Percentiles rank a stretch among this genome's conserved stretches.
These are phyloP conservation scores for Channa striata DNA, from an alignment of 2,797 vertebrate genomes.

Conservation along the genomic window DNA sequence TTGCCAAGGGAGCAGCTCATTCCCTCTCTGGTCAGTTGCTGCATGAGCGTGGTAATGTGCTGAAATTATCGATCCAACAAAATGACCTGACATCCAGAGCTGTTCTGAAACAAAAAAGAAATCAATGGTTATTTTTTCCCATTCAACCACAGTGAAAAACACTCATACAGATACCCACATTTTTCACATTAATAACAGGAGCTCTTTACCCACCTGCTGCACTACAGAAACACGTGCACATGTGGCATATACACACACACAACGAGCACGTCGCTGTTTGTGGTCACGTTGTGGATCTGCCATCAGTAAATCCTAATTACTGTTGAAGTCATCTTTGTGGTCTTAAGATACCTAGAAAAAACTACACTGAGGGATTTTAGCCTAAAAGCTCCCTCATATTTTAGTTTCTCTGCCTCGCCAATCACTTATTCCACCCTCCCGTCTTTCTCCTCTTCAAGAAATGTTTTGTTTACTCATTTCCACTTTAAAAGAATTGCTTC, in stretches of 20 bases:
- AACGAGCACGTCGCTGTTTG: background rate
- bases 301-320: background rate
- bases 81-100: constrained; percentile 49
- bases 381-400: constrained; percentile 4
- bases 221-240: background rate
- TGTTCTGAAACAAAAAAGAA: constrained; percentile 61
- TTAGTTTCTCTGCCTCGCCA: constrained; percentile 15
- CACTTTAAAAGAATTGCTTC: constrained; percentile 2
- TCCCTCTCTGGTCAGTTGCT: constrained; percentile 50
- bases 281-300: background rate
- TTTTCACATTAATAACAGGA: constrained; percentile 21
- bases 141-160: constrained; percentile 39
- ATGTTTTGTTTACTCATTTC: constrained; percentile 1
- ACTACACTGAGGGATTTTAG: constrained; percentile 13
- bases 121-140: constrained; percentile 72
- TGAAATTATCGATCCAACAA: constrained; percentile 71
- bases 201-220: constrained; percentile 31
- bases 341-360: background rate
- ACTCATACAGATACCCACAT: constrained; percentile 10
- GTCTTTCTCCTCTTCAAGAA: background rate
- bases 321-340: constrained; percentile 2
- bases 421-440: background rate
- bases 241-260: background rate
- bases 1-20: constrained; percentile 36
- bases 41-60: constrained; percentile 58